phyloP scores from a whole-genome alignment of 1,140 invertebrate species.

The Drosophila biarmipes region DNA sequence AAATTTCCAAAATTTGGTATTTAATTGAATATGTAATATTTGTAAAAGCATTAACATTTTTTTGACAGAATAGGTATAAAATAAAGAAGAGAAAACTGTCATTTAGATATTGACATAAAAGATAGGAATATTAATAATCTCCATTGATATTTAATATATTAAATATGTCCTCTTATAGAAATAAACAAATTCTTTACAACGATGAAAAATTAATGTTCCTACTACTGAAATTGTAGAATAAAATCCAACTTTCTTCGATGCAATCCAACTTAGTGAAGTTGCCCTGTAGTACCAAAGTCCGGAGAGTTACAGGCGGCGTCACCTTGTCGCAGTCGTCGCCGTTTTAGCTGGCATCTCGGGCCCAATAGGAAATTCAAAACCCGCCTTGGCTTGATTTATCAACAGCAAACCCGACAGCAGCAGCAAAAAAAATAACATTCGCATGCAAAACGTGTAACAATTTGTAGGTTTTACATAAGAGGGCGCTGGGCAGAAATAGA shows the following conservation, averaged over 20 bases:
- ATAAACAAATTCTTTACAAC: too few species aligned
- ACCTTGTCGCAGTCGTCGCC: constrained; percentile 56
- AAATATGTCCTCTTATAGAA: too few species aligned
- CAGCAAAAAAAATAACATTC: constrained; percentile 46
- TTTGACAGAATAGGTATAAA: too few species aligned
- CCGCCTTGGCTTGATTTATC: constrained; percentile 66
- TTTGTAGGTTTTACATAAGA: constrained; percentile 71
- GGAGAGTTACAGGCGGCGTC: constrained; percentile 47
- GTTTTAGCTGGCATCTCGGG: constrained; percentile 42
- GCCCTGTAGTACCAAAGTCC: constrained; percentile 39
- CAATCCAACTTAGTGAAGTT: background rate
- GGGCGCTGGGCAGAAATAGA: constrained; percentile 51
- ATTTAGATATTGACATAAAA: too few species aligned
- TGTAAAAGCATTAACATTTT: too few species aligned
- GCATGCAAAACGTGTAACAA: constrained; percentile 73
- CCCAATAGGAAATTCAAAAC: constrained; percentile 70
- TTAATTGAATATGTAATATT: too few species aligned
- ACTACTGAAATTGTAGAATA: background rate
- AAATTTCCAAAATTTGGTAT: too few species aligned
- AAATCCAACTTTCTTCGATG: too few species aligned
- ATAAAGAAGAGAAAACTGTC: too few species aligned
- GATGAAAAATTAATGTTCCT: too few species aligned
- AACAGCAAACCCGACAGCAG: constrained; percentile 14
- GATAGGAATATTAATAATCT: too few species aligned
- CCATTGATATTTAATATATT: too few species aligned